phyloP scores from a whole-genome alignment of 1,140 invertebrate genomes.

The Meloidogyne exigua region DNA sequence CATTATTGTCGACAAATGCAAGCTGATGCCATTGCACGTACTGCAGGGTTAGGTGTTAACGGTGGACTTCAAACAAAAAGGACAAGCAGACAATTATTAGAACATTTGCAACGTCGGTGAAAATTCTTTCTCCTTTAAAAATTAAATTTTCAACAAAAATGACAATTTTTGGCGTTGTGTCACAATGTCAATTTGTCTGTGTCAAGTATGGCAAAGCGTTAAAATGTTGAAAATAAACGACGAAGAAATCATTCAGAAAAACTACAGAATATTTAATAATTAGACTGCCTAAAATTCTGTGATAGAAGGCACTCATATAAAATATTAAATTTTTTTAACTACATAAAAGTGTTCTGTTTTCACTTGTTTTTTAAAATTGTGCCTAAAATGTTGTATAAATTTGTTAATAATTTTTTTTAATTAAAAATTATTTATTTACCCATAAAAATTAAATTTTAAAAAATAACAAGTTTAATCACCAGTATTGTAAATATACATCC shows the following conservation, averaged over 20 bases:
- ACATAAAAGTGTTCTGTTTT: not conserved
- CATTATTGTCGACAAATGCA: constrained; percentile 50
- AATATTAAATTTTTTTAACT: not conserved
- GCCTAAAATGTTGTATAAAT: not conserved
- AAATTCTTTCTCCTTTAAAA: no score
- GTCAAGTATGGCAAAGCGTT: not conserved
- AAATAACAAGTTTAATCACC: constrained; percentile 19
- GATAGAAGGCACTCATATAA: not conserved
- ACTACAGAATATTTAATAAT: no score
- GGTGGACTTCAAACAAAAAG: not conserved
- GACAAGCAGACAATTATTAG: not conserved
- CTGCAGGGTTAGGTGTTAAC: not conserved
- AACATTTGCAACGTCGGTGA: constrained; percentile 4
- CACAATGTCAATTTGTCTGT: no score
- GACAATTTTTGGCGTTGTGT: no score
- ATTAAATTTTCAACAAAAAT: no score
- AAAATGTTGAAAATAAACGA: not conserved
- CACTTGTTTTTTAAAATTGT: constrained; percentile 1
- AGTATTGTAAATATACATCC: constrained; percentile 40
- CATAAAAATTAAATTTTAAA: not conserved
- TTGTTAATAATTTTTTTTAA: not conserved
- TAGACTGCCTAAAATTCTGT: not conserved
- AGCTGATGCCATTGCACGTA: constrained; percentile 23
- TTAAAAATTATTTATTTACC: not conserved
- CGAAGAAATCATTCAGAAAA: no score